Percentiles rank a stretch among this genome's conserved stretches.
These are phyloP conservation scores for Drosophila sechellia DNA, from an alignment of 1,140 invertebrate species.

Conservation along the genomic window DNA sequence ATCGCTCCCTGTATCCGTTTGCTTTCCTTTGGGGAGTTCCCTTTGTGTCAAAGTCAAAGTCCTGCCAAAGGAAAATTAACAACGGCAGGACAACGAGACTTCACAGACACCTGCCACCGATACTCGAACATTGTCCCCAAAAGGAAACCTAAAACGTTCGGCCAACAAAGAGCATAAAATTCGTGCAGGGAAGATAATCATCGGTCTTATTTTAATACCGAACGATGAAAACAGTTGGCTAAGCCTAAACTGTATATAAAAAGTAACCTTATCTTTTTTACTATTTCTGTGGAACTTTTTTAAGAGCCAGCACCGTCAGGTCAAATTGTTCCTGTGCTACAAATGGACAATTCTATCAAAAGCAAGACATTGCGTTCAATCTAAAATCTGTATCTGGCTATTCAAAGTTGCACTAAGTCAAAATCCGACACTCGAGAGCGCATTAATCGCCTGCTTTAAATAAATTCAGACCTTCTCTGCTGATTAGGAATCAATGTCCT, in stretches of 20 bases:
- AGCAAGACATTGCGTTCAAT: no score
- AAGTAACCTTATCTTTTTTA: no score
- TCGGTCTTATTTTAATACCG: constrained; percentile 5
- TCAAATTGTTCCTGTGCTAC: no score
- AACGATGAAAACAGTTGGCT: background rate
- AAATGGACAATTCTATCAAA: no score
- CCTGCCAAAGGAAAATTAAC: constrained; percentile 29
- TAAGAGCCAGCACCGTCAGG: no score
- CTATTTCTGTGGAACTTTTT: no score
- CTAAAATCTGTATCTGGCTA: no score
- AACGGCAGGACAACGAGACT: constrained; percentile 9
- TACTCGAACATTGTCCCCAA: constrained; percentile 17
- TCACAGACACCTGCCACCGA: constrained; percentile 19
- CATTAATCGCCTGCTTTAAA: constrained; percentile 5
- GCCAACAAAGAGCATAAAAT: constrained; percentile 5
- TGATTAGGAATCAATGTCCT: constrained; percentile 21
- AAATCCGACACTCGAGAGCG: background rate
- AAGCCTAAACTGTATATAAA: background rate
- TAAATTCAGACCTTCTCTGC: background rate
- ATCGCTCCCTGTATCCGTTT: background rate
- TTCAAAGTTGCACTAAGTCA: background rate
- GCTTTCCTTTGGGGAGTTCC: constrained; percentile 7
- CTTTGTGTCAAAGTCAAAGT: constrained; percentile 16
- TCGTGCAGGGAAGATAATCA: constrained; percentile 4
- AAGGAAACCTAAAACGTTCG: constrained; percentile 15